Conservation (phyloP, 2,113 vertebrate species). For the Crotalus viridis region DNA sequence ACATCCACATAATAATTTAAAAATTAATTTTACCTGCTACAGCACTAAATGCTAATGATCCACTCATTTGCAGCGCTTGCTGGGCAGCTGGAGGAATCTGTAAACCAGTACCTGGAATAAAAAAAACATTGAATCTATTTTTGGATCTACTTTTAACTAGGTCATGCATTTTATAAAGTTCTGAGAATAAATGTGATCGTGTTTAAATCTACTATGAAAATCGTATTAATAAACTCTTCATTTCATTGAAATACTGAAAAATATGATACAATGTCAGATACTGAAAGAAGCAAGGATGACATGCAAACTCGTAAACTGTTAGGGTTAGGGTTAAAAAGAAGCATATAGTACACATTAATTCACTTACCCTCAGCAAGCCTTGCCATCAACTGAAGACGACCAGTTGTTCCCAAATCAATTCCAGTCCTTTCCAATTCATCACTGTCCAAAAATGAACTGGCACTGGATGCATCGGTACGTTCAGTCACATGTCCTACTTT, state of each 20-base stretch:
- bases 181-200: neutral
- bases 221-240: neutral
- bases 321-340: too few species aligned
- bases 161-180: neutral
- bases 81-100: constrained; percentile 97
- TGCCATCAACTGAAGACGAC: constrained; percentile 93
- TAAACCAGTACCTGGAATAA: constrained; percentile 84
- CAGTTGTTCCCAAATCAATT: constrained; percentile 92
- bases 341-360: neutral
- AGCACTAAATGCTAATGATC: constrained; percentile 92
- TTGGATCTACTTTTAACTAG: neutral
- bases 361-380: constrained; percentile 88
- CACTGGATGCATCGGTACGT: constrained; percentile 84
- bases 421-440: constrained; percentile 93
- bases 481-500: constrained; percentile 98
- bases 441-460: constrained; percentile 90
- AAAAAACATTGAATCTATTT: accelerated
- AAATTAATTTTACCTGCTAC: constrained; percentile 83
- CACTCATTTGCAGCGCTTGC: constrained; percentile 95
- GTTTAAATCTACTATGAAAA: neutral
- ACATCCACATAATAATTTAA: neutral
- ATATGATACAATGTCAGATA: neutral
- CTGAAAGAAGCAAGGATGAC: neutral
- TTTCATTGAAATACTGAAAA: neutral
- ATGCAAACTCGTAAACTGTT: neutral